phyloP scores from a whole-genome alignment of 2,888 invertebrate genomes.

The Rhagophthalmus giganteus region DNA sequence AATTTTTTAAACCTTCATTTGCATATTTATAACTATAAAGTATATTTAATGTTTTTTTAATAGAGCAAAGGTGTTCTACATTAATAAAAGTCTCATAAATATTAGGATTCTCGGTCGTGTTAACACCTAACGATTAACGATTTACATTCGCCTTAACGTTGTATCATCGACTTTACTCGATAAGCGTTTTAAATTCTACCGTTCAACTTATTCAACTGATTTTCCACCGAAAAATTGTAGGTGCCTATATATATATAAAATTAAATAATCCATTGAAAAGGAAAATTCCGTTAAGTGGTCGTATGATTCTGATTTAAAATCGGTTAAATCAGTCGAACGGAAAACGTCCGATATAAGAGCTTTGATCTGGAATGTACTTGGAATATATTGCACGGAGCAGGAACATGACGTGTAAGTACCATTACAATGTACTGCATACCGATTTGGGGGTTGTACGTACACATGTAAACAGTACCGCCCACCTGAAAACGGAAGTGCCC shows the following conservation, averaged over 20 bases:
- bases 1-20: background rate
- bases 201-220: too few relatives aligned
- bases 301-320: too few relatives aligned
- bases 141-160: background rate
- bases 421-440: slow-evolving; percentile 34
- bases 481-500: slow-evolving; percentile 36
- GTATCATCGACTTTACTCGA: too few relatives aligned
- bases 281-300: too few relatives aligned
- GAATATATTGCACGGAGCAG: slow-evolving; percentile 20
- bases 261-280: too few relatives aligned
- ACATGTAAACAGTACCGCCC: slow-evolving; percentile 39
- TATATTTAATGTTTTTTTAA: slow-evolving; percentile 13
- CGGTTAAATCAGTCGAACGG: background rate
- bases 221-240: too few relatives aligned
- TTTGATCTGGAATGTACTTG: background rate
- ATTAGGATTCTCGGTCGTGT: slow-evolving; percentile 2
- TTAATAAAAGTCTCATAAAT: slow-evolving; percentile 14
- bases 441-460: slow-evolving; percentile 34
- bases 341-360: background rate
- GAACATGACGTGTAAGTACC: slow-evolving; percentile 33
- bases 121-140: slow-evolving; percentile 5
- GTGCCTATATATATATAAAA: too few relatives aligned
- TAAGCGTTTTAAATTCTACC: too few relatives aligned
- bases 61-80: slow-evolving; percentile 14
- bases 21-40: background rate